Evolutionary conservation across 2,888 invertebrate species (phyloP), one percentile per base, ranked within the genome.

Genomic region (Ophion ventricosus): DNA sequence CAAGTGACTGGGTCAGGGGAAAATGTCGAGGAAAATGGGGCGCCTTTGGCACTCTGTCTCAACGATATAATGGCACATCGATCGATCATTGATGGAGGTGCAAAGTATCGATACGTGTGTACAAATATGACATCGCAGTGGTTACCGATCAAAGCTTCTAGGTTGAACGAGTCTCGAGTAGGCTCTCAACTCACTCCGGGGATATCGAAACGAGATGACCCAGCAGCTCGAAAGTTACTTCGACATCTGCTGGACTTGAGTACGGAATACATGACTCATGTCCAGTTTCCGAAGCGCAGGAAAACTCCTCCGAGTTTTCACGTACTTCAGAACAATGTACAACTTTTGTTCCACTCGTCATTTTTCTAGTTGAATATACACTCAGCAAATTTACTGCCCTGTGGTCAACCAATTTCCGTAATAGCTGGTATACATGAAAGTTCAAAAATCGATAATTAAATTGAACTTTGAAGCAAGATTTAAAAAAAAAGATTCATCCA

Each of bases 1-100:
- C 87, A 84, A 77, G 81, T 79, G 78, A 80, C 79, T 49, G 75
- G 74, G 81, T 86, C 85, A 85, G 80, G 85, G 84, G 79, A 69
- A 76, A 73, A 85, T 81, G 57, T 57, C n/a, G 11, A 20, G 29
- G 66, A 82, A 86, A 81, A 84, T 83, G 84, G 82, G 66, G 82
- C 77, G 73, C 85, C 80, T 75, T 56, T 74, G 40, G 74, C 66
- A 75, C 80, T 78, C 59, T 82, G 77, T 63, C 76, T 78, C 79
- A 74, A 75, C 81, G 84, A 72, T 82, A 20, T 72, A 63, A 83
- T 76, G 80, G 80, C 80, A 80, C 59, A 57, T 35, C 78, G 64
- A 70, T 25, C 63, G 29, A 78, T 4, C 40, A 69, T 25, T 20
- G 59, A 64, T 56, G 57, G 23, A 43, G 49, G 54, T 49, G 43